Conservation (phyloP, 35 echinoderm and acorn worm genomes). For the Hemicentrotus pulcherrimus region DNA sequence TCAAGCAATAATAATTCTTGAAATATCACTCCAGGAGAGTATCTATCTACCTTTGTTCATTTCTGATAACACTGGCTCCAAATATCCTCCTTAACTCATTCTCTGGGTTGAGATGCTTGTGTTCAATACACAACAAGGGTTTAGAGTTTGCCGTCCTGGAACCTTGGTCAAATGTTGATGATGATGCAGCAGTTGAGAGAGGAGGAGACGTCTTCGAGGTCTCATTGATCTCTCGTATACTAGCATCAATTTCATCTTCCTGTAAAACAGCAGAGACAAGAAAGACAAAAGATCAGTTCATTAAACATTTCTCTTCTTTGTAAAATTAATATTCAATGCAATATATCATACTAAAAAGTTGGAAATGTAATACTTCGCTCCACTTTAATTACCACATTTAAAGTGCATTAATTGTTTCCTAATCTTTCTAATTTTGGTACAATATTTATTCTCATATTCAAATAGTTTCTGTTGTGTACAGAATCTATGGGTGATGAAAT, state of each 20-base stretch:
- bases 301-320: background rate
- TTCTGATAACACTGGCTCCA: conserved; percentile 78
- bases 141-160: conserved; percentile 53
- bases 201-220: conserved; percentile 60
- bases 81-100: conserved; percentile 99
- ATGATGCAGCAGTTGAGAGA: background rate
- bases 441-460: background rate
- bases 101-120: conserved; percentile 89
- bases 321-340: background rate
- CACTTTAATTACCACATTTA: background rate
- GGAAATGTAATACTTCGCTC: no score
- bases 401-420: background rate
- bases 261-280: conserved; percentile 4
- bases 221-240: conserved; percentile 86
- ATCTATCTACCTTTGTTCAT: conserved; percentile 80
- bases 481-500: background rate
- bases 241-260: conserved; percentile 98
- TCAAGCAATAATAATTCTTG: background rate
- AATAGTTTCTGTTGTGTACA: background rate
- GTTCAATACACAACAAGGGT: conserved; percentile 82
- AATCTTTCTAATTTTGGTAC: no score
- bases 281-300: background rate
- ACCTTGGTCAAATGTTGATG: background rate
- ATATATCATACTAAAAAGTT: background rate
- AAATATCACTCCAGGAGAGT: background rate